Percentiles rank a stretch among this genome's conserved stretches.
These are phyloP conservation scores for Drosophila mercatorum DNA, from an alignment of 2,888 invertebrate species.

Conservation along the genomic window DNA sequence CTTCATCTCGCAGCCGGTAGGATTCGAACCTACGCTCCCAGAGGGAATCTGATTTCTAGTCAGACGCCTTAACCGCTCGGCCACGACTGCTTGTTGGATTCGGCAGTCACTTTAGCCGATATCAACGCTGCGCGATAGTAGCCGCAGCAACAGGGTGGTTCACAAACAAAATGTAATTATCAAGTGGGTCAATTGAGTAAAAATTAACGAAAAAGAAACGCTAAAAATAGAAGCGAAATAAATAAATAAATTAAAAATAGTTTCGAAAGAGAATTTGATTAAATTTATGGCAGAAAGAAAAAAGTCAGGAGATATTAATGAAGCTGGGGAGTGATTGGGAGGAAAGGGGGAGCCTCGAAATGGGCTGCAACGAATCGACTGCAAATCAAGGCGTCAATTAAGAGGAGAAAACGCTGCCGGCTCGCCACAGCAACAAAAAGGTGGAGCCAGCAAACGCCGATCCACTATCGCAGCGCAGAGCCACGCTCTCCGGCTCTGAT, in stretches of 20 bases:
- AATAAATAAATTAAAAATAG: conserved; percentile 12
- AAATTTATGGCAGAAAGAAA: conserved; percentile 5
- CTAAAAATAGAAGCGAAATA: conserved; percentile 17
- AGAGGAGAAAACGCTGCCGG: conserved; percentile 53
- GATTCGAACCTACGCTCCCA: conserved; percentile 84
- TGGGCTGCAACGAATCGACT: conserved; percentile 51
- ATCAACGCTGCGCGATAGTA: not conserved
- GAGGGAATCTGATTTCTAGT: conserved; percentile 84
- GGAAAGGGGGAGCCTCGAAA: conserved; percentile 16
- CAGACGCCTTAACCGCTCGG: conserved; percentile 84
- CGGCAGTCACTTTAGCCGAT: rapidly evolving
- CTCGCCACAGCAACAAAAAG: conserved; percentile 57
- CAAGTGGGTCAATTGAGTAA: conserved; percentile 33
- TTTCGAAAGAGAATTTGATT: conserved; percentile 2
- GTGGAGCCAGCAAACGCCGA: conserved; percentile 51
- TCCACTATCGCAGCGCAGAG: conserved; percentile 42
- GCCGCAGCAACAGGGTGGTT: not conserved
- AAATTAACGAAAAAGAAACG: conserved; percentile 21
- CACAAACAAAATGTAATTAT: conserved; percentile 13
- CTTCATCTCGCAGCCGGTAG: conserved; percentile 77
- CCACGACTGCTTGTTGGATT: conserved; percentile 76
- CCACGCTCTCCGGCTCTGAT: conserved; percentile 59
- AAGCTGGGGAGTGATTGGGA: not conserved
- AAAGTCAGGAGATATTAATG: not conserved
- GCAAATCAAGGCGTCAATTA: conserved; percentile 67